These are phyloP conservation scores for Trachurus trachurus DNA, from an alignment of 2,797 vertebrate genomes.

Conservation along the genomic window DNA sequence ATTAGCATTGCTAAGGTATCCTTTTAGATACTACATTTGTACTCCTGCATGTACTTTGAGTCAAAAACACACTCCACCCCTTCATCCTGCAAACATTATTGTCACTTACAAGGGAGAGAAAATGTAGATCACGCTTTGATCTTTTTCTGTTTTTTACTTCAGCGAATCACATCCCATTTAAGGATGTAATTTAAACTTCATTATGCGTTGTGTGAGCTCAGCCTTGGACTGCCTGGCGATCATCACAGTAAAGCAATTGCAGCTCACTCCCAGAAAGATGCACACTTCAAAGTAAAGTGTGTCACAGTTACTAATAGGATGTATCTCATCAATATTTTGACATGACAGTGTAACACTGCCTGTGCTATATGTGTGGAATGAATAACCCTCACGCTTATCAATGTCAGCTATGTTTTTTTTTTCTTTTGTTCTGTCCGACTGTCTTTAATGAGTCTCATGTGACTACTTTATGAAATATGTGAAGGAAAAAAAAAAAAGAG, in stretches of 20 bases:
- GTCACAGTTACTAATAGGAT: conserved; percentile 67
- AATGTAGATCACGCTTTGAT: conserved; percentile 84
- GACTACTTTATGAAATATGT: conserved; percentile 72
- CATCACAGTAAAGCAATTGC: conserved; percentile 76
- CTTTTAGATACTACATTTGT: conserved; percentile 46
- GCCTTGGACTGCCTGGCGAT: conserved; percentile 73
- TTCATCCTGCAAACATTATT: conserved; percentile 65
- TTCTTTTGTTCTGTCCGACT: conserved; percentile 63
- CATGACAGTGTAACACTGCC: conserved; percentile 55
- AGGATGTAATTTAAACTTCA: conserved; percentile 83
- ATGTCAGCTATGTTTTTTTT: conserved; percentile 68
- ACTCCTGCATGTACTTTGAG: conserved; percentile 38
- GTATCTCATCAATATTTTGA: conserved; percentile 75
- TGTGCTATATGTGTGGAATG: conserved; percentile 60
- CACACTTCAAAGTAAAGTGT: conserved; percentile 79
- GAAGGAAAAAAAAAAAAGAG: conserved; percentile 34
- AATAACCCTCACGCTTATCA: conserved; percentile 74
- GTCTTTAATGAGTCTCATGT: conserved; percentile 84
- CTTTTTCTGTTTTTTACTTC: conserved; percentile 71
- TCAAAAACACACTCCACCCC: conserved; percentile 54
- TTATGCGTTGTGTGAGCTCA: conserved; percentile 77
- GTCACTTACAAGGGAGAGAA: conserved; percentile 66
- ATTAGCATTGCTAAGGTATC: conserved; percentile 29
- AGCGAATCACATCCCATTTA: conserved; percentile 78
- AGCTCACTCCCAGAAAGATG: conserved; percentile 69